Evolutionary conservation across 2,797 vertebrate genomes (phyloP).

Genomic region (Helicolenus hilgendorfi): DNA sequence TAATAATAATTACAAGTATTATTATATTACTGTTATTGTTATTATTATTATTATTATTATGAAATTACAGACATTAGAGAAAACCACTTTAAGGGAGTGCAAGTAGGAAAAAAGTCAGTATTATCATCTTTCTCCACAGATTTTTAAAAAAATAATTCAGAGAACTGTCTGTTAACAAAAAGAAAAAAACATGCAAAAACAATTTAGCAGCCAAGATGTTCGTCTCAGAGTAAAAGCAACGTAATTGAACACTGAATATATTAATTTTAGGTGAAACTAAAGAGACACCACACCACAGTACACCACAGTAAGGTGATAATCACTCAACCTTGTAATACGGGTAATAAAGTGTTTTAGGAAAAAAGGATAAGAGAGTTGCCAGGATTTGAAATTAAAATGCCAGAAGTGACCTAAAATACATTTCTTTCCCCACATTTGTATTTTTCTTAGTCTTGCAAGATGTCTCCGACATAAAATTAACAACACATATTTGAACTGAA

Average conservation of each 20-base stretch:
- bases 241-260: conserved; percentile 26
- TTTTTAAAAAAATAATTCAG: neutral
- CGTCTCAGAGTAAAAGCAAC: neutral
- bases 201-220: conserved; percentile 1
- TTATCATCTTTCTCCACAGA: neutral
- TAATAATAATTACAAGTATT: neutral
- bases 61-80: conserved; percentile 1
- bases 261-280: conserved; percentile 2
- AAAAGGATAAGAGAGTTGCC: neutral
- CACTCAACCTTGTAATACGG: neutral
- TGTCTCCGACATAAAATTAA: neutral
- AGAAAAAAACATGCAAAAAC: neutral
- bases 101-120: neutral
- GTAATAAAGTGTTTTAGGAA: neutral
- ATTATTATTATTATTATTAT: neutral
- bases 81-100: neutral
- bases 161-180: neutral
- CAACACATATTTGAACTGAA: neutral
- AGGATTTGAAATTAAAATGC: neutral
- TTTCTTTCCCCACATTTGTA: neutral
- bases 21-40: neutral
- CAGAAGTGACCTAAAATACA: neutral
- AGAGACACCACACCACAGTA: neutral
- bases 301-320: neutral
- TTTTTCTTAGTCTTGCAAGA: neutral